Conservation (phyloP, 2,888 invertebrate genomes). For the Cantharis rufa region DNA sequence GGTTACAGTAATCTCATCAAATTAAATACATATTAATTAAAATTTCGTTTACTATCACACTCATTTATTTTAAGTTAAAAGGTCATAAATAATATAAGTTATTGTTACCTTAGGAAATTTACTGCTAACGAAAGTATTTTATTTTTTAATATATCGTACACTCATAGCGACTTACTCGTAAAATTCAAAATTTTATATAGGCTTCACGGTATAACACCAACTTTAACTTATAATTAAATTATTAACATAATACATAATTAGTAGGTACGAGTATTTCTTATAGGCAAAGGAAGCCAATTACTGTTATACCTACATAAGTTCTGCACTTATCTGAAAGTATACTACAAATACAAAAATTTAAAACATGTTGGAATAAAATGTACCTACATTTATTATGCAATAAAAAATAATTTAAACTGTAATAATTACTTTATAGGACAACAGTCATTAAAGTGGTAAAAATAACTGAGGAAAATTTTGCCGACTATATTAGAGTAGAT, state of each 20-base stretch:
- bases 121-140: not conserved
- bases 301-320: not conserved
- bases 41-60: not conserved
- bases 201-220: not conserved
- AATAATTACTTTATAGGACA: not conserved
- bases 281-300: not conserved
- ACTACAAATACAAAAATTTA: not conserved
- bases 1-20: not conserved
- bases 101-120: not conserved
- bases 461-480: not conserved
- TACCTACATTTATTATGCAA: too few species aligned
- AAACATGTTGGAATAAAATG: not conserved
- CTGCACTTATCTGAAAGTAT: not conserved
- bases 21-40: not conserved
- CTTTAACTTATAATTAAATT: not conserved
- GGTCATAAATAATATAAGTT: not conserved
- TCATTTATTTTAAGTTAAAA: not conserved
- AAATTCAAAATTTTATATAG: not conserved
- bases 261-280: not conserved
- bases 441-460: not conserved
- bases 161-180: not conserved
- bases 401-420: not conserved
- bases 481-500: not conserved
- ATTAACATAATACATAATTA: too few species aligned
- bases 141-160: not conserved